These are phyloP conservation scores for Brachionus rotundiformis DNA, from an alignment of 1,140 invertebrate species.

Conservation along the genomic window DNA sequence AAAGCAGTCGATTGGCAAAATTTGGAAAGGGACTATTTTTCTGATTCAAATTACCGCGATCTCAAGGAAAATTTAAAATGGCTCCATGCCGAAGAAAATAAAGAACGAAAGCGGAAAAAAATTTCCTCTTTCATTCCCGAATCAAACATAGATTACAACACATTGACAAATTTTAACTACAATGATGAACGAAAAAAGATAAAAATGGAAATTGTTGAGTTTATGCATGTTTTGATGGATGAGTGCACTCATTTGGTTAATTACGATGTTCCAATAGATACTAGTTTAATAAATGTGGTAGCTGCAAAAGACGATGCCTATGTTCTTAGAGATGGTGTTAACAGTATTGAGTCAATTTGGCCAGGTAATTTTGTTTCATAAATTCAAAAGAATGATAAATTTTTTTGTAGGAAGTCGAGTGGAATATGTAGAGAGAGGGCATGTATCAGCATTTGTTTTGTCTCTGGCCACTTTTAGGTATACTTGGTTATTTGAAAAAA, in stretches of 20 bases:
- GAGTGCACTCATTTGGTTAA: conserved; percentile 94
- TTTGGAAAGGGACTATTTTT: conserved; percentile 82
- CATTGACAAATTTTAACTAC: conserved; percentile 4
- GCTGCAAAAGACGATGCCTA: conserved; percentile 78
- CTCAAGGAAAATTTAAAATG: conserved; percentile 30
- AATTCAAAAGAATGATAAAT: background rate
- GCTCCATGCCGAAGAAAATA: conserved; percentile 21
- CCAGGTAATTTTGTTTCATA: conserved; percentile 68
- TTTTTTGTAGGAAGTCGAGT: conserved; percentile 69
- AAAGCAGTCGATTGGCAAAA: conserved; percentile 89
- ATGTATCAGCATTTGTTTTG: conserved; percentile 83
- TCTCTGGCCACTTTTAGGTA: conserved; percentile 84
- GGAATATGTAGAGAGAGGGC: conserved; percentile 79
- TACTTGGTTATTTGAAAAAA: conserved; percentile 9
- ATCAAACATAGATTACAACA: conserved; percentile 16
- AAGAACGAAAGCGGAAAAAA: conserved; percentile 36
- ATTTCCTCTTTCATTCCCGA: conserved; percentile 38
- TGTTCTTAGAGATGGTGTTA: conserved; percentile 79
- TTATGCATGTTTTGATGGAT: conserved; percentile 94
- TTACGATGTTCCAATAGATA: conserved; percentile 79
- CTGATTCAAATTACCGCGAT: conserved; percentile 72
- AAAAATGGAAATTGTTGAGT: conserved; percentile 55
- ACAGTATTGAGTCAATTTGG: conserved; percentile 82
- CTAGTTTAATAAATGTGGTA: conserved; percentile 76
- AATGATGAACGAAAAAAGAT: conserved; percentile 52